These are phyloP conservation scores for Genyomyrus donnyi DNA, from an alignment of 2,113 vertebrate genomes.

Conservation along the genomic window DNA sequence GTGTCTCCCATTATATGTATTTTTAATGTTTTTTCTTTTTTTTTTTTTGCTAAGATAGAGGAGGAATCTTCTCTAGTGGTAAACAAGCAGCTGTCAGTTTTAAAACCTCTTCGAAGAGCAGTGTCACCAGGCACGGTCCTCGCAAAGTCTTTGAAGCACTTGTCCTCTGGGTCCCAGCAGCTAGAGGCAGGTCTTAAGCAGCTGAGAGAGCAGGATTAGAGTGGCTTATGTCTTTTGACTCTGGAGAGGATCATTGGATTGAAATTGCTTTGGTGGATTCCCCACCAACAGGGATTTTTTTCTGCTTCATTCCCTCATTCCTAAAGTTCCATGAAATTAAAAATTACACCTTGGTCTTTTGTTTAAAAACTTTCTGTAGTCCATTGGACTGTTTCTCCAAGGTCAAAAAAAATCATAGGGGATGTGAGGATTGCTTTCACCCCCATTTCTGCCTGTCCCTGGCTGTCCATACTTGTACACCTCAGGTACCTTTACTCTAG, in stretches of 20 bases:
- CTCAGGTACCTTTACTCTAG: conserved; percentile 23
- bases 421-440: conserved; percentile 6
- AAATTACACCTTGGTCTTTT: conserved; percentile 30
- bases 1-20: neutral
- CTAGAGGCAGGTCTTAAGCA: conserved; percentile 52
- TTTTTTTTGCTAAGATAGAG: neutral
- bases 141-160: conserved; percentile 47
- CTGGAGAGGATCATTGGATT: conserved; percentile 53
- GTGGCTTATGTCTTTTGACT: conserved; percentile 69
- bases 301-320: conserved; percentile 25
- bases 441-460: neutral
- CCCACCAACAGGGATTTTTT: conserved; percentile 37
- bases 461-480: neutral
- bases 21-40: neutral
- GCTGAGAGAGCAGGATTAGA: conserved; percentile 69
- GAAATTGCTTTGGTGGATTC: conserved; percentile 60
- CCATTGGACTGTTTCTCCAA: neutral
- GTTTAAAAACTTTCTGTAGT: neutral
- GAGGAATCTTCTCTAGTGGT: conserved; percentile 33
- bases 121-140: conserved; percentile 42
- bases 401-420: conserved; percentile 19
- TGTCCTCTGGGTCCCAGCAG: conserved; percentile 49
- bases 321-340: conserved; percentile 47
- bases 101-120: conserved; percentile 47
- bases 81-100: conserved; percentile 60